Conservation (phyloP, 2,113 vertebrate species). For the Anhinga anhinga region DNA sequence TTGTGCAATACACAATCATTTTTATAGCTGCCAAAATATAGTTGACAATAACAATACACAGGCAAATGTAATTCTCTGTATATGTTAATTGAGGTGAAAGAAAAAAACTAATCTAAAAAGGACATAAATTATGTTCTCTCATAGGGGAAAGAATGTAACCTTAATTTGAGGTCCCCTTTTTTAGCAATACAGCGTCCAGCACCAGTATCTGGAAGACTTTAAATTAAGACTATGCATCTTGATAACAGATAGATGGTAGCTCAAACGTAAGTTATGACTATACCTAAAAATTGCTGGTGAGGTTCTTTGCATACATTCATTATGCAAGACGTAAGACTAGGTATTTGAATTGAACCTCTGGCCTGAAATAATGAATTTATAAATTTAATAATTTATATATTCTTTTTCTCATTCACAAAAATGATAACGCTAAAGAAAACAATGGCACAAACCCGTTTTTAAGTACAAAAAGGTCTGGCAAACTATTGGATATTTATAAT, state of each 20-base stretch:
- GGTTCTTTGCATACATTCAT: neutral
- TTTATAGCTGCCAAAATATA: constrained; percentile 36
- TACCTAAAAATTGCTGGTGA: neutral
- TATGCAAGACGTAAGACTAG: neutral
- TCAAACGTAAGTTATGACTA: neutral
- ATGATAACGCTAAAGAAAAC: neutral
- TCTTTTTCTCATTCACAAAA: neutral
- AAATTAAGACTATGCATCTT: neutral
- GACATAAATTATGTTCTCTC: neutral
- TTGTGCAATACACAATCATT: neutral
- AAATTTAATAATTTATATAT: neutral
- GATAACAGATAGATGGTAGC: neutral
- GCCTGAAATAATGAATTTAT: neutral
- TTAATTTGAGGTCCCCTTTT: neutral
- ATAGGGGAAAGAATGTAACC: constrained; percentile 36
- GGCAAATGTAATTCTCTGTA: constrained; percentile 47
- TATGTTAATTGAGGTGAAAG: constrained; percentile 29
- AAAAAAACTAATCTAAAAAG: constrained; percentile 18
- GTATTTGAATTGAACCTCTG: neutral
- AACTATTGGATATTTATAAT: neutral
- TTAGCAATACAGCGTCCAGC: neutral
- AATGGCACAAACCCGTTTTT: neutral
- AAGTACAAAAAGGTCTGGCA: neutral
- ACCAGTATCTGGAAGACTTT: constrained; percentile 39
- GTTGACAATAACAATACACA: constrained; percentile 43